phyloP scores from a whole-genome alignment of 1,140 invertebrate species.

The Anadara kagoshimensis region DNA sequence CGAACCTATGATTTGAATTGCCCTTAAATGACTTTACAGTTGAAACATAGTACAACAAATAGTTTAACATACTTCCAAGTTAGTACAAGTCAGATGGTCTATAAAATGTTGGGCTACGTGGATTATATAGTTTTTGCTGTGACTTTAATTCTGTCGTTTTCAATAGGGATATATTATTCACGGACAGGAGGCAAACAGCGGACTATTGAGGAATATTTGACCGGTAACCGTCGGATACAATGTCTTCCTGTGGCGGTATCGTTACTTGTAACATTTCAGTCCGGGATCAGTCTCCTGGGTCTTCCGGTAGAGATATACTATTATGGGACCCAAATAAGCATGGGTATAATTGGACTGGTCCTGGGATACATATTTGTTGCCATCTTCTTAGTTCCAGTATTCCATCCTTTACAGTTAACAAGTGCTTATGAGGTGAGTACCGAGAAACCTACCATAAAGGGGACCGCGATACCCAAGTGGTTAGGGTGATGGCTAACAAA shows the following conservation, averaged over 20 bases:
- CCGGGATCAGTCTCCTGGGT: conserved; percentile 90
- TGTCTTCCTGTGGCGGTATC: conserved; percentile 71
- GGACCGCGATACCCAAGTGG: not conserved
- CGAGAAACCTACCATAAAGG: not conserved
- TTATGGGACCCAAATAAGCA: conserved; percentile 49
- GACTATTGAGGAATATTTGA: conserved; percentile 85
- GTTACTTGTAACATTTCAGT: conserved; percentile 86
- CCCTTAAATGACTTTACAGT: not conserved
- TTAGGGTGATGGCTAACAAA: no score
- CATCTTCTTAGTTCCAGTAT: conserved; percentile 89
- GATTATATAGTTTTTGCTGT: conserved; percentile 46
- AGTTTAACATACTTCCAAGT: not conserved
- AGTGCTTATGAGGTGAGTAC: conserved; percentile 89
- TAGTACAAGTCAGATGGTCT: no score
- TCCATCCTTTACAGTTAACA: conserved; percentile 87
- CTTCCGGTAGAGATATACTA: conserved; percentile 58
- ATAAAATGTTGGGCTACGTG: not conserved
- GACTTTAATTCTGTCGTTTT: conserved; percentile 68
- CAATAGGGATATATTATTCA: conserved; percentile 85
- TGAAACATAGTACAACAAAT: not conserved
- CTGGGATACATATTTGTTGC: conserved; percentile 84
- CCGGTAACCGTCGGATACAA: conserved; percentile 85
- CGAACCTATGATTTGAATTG: no score
- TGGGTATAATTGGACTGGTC: conserved; percentile 73
- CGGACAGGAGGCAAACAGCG: conserved; percentile 90